Evolutionary conservation across 23 tunicate genomes (phyloP).

Genomic region (Phallusia fumigata): DNA sequence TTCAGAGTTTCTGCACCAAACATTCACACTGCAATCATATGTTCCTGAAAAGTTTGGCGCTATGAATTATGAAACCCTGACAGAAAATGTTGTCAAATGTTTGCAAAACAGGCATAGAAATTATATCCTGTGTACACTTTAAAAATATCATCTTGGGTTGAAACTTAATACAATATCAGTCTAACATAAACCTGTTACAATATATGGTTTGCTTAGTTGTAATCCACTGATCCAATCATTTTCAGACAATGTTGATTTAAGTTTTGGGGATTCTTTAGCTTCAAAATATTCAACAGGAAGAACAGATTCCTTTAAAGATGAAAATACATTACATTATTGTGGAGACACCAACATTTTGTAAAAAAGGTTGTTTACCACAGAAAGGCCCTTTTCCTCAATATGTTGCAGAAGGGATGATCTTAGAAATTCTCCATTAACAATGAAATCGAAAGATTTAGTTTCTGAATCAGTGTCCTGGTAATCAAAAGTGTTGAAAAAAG

Average conservation of each 20-base stretch:
- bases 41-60: slow-evolving; percentile 68
- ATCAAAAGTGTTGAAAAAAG: not conserved
- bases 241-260: slow-evolving; percentile 41
- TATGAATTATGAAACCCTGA: not conserved
- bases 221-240: slow-evolving; percentile 88
- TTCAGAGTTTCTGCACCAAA: slow-evolving; percentile 48
- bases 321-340: not conserved
- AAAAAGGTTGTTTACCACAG: slow-evolving; percentile 26
- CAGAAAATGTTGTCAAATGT: not conserved
- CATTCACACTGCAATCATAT: slow-evolving; percentile 61
- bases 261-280: slow-evolving; percentile 66
- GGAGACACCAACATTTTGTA: not conserved
- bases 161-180: too few relatives aligned
- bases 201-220: slow-evolving; percentile 28
- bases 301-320: slow-evolving; percentile 53
- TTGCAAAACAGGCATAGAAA: not conserved
- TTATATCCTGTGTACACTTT: not conserved
- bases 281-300: slow-evolving; percentile 63
- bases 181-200: slow-evolving; percentile 51
- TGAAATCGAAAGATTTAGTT: slow-evolving; percentile 46
- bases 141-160: too few relatives aligned
- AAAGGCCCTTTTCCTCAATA: slow-evolving; percentile 49
- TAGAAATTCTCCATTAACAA: slow-evolving; percentile 67
- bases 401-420: slow-evolving; percentile 53
- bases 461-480: not conserved